Percentiles rank a stretch among this genome's conserved stretches.
These are phyloP conservation scores for Halisarca cf. caerulea DNA, from an alignment of 37 sponge, comb jelly and placozoan species.

Conservation along the genomic window DNA sequence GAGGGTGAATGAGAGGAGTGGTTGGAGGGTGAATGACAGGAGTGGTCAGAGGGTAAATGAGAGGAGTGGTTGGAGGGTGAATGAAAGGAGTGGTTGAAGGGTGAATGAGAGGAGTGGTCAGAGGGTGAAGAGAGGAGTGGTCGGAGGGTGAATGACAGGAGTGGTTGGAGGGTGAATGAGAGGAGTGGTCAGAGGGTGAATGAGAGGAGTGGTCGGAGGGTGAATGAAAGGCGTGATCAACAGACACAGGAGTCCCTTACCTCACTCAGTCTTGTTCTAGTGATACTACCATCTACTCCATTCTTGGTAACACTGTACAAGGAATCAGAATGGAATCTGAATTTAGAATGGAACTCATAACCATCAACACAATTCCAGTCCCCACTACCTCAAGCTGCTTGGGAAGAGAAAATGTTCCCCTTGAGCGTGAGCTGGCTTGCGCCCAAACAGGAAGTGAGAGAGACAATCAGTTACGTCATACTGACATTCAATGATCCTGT, in stretches of 20 bases:
- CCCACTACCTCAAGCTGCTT: constrained; percentile 23
- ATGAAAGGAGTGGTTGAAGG: too few relatives aligned
- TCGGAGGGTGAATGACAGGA: too few relatives aligned
- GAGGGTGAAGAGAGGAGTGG: too few relatives aligned
- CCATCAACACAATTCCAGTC: too few relatives aligned
- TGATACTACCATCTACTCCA: constrained; percentile 4
- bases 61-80: too few relatives aligned
- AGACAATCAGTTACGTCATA: constrained; percentile 93
- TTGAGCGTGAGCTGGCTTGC: constrained; percentile 70
- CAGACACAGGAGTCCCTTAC: too few relatives aligned
- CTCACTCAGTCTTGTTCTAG: constrained; percentile 31
- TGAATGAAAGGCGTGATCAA: too few relatives aligned
- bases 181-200: too few relatives aligned
- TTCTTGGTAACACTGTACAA: neutral
- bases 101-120: too few relatives aligned
- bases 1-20: neutral
- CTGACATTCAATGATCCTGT: constrained; percentile 89
- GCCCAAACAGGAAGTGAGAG: constrained; percentile 81
- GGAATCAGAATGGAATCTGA: neutral
- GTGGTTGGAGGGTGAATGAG: too few relatives aligned
- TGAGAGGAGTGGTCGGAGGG: too few relatives aligned
- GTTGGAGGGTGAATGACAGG: neutral
- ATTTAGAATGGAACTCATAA: neutral
- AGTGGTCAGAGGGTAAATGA: too few relatives aligned
- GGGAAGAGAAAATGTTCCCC: constrained; percentile 85